Percentiles rank a stretch among this genome's conserved stretches.
Evolutionary conservation across 2,797 vertebrate species (phyloP).

Genomic region (Anas acuta): DNA sequence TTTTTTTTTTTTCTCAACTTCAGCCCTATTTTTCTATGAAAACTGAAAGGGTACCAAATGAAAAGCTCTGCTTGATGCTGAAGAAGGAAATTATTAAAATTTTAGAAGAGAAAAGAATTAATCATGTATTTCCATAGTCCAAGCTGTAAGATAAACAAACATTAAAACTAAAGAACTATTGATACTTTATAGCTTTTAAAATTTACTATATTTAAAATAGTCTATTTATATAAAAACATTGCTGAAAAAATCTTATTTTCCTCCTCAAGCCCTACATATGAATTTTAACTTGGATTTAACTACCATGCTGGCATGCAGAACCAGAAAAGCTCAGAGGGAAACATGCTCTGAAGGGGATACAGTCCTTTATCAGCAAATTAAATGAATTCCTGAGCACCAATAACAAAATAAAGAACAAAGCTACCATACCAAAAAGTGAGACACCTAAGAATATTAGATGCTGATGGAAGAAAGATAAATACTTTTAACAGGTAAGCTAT

Average conservation of each 20-base stretch:
- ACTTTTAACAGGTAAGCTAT: background rate
- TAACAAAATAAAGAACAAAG: background rate
- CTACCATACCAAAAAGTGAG: background rate
- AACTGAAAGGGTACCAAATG: background rate
- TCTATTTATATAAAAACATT: background rate
- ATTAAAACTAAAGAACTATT: background rate
- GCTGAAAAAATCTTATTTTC: background rate
- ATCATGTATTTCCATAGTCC: background rate
- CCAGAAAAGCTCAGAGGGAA: background rate
- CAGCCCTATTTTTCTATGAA: background rate
- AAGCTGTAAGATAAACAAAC: background rate
- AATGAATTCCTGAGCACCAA: background rate
- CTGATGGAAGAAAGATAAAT: background rate
- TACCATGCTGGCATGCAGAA: background rate
- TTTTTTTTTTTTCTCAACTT: background rate
- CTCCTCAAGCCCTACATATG: background rate
- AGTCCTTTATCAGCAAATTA: background rate
- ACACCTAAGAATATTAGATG: background rate
- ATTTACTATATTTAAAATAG: background rate
- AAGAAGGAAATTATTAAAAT: background rate
- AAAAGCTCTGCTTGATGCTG: background rate
- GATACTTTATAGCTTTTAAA: background rate
- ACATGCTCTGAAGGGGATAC: background rate
- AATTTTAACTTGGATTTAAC: slow-evolving; percentile 11
- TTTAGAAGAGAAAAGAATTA: background rate